Base-by-base conservation (phyloP, 2,888 invertebrate species). In the Apodemia zela region DNA sequence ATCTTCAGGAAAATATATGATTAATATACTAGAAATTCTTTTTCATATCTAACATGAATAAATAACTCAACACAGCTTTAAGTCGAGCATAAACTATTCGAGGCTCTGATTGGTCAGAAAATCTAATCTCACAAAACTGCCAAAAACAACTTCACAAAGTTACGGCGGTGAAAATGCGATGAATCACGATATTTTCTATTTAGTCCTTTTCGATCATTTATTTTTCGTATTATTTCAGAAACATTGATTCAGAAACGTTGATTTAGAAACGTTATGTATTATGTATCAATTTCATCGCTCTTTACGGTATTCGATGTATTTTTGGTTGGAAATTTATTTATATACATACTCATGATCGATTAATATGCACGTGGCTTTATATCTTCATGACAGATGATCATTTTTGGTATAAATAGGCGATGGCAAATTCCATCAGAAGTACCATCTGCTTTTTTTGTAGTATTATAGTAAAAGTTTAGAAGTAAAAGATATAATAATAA, bases 91-190 rank as follows among this genome's bases (percentile, higher is more conserved):
- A 6, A 54, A 25, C 25, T 54, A 54, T 25, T 54, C 7, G 4
- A 25, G 13, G 54, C 25, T 25, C 21, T 13, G 54, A 54, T 29
- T 57, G 54, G 54, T 29, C 54, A 15, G 15, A 54, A 54, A 25
- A 54, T 54, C 25, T 54, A 25, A 54, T 54, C 45, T 45, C 6
- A 57, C 54, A 15, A 57, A 45, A 54, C 54, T 57, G 54, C n/a
- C 54, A 57, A 57, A 57, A 57, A 7, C 29, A 57, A 57, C 29
- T 57, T 57, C 15, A 57, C 25, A n/a, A 57, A 54, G 25, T 54
- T 25, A 54, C 13, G 21, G 7, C 54, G 25, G 29, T 7, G 54
- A 25, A 57, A 57, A 54, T 29, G 25, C 29, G 54, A 25, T 57
- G 54, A 54, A 25, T 54, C 54, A 29, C 15, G 54, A 54, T 29